Percentiles rank a stretch among this genome's conserved stretches.
Evolutionary conservation across 2,113 vertebrate species (phyloP).

Genomic region (Ceuthmochares aereus): DNA sequence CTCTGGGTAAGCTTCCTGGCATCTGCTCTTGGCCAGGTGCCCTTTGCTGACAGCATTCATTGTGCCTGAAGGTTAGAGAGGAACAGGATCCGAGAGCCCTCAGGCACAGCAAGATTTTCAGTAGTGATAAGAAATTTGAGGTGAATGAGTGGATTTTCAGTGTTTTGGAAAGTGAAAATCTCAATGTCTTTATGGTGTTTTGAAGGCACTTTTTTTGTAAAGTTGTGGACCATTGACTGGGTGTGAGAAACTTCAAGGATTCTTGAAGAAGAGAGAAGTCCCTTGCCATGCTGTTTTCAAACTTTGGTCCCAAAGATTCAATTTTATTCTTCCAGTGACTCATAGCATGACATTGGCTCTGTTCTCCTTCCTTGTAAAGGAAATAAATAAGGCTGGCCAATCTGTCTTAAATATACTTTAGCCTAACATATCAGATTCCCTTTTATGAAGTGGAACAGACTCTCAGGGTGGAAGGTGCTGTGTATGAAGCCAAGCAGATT

Average conservation of each 20-base stretch:
- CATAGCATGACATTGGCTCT: background rate
- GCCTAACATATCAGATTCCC: background rate
- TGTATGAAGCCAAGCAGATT: background rate
- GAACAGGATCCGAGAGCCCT: background rate
- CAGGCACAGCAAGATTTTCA: background rate
- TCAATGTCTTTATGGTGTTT: rapidly evolving
- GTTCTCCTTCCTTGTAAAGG: slow-evolving; percentile 21
- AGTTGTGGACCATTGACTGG: background rate
- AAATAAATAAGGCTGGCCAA: background rate
- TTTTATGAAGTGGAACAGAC: background rate
- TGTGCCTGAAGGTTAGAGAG: background rate
- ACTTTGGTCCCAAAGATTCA: background rate
- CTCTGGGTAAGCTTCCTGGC: background rate
- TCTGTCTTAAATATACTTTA: background rate
- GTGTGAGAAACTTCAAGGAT: background rate
- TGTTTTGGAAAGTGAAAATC: background rate
- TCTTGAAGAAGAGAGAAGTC: background rate
- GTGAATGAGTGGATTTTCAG: background rate
- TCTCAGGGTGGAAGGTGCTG: background rate
- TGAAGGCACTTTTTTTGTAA: background rate
- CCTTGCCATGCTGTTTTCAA: background rate
- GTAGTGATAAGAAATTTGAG: background rate
- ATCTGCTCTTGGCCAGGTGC: slow-evolving; percentile 18
- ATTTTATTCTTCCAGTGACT: background rate
- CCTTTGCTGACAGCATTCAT: background rate